These are phyloP conservation scores for Bellardia pandia DNA, from an alignment of 2,888 invertebrate species.

Conservation along the genomic window DNA sequence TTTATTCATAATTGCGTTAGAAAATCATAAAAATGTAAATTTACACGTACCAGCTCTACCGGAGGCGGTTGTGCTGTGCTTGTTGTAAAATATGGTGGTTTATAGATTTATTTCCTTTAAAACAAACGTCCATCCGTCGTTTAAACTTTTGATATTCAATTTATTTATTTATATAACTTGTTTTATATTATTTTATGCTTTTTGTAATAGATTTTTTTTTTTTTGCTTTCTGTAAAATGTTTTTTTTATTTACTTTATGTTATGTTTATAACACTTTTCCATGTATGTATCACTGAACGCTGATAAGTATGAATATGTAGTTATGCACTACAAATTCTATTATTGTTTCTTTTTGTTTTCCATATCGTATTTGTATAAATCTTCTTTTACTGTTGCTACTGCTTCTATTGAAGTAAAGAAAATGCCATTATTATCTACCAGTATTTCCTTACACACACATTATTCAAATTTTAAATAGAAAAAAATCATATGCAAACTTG, in stretches of 20 bases:
- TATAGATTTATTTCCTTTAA: conserved; percentile 39
- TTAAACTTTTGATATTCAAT: conserved; percentile 46
- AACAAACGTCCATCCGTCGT: conserved; percentile 20
- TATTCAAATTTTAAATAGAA: conserved; percentile 23
- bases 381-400: conserved; percentile 10
- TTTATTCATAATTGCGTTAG: neutral
- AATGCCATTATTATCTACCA: conserved; percentile 36
- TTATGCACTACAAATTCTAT: conserved; percentile 26
- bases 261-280: conserved; percentile 50
- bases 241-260: neutral
- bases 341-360: conserved; percentile 40
- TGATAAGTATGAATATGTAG: conserved; percentile 11
- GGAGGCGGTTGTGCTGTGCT: conserved; percentile 9
- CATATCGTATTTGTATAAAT: neutral
- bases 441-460: conserved; percentile 50
- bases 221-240: neutral
- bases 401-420: conserved; percentile 37
- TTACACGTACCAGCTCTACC: conserved; percentile 5
- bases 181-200: conserved; percentile 23
- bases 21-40: conserved; percentile 24
- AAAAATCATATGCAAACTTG: conserved; percentile 30
- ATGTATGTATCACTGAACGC: neutral
- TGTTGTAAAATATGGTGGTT: conserved; percentile 5
- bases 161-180: conserved; percentile 35
- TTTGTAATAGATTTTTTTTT: too few relatives aligned